Conservation (phyloP, 2,113 vertebrate genomes). For the Nicator chloris region DNA sequence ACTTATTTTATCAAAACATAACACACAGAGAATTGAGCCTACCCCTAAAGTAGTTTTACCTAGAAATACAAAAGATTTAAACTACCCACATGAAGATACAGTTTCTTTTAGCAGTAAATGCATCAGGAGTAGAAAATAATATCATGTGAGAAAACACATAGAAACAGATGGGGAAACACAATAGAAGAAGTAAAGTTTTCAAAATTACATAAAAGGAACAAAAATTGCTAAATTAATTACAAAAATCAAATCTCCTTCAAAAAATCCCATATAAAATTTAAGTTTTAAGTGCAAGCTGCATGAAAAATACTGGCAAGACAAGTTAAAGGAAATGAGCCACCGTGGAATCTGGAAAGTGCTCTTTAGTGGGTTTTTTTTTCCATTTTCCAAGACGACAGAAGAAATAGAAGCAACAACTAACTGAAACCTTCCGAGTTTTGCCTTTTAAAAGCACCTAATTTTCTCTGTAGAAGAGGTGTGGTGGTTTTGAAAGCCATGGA, state of each 20-base stretch:
- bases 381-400: not conserved
- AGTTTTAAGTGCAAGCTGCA: not conserved
- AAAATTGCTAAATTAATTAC: not conserved
- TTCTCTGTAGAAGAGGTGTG: not conserved
- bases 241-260: not conserved
- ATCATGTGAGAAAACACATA: not conserved
- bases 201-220: not conserved
- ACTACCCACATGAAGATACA: not conserved
- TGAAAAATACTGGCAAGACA: not conserved
- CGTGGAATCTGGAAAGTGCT: not conserved
- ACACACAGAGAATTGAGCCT: not conserved
- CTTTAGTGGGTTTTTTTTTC: not conserved
- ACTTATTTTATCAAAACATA: not conserved
- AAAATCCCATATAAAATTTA: not conserved
- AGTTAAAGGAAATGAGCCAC: not conserved
- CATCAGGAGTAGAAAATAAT: not conserved
- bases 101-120: not conserved
- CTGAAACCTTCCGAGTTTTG: not conserved
- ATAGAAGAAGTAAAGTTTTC: not conserved
- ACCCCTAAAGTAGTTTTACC: not conserved
- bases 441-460: not conserved
- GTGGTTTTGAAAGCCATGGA: not conserved
- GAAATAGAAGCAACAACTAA: not conserved
- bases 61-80: not conserved
- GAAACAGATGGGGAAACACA: not conserved